Base-by-base conservation (phyloP, 2,888 invertebrate species). In the Diarsia brunnea region DNA sequence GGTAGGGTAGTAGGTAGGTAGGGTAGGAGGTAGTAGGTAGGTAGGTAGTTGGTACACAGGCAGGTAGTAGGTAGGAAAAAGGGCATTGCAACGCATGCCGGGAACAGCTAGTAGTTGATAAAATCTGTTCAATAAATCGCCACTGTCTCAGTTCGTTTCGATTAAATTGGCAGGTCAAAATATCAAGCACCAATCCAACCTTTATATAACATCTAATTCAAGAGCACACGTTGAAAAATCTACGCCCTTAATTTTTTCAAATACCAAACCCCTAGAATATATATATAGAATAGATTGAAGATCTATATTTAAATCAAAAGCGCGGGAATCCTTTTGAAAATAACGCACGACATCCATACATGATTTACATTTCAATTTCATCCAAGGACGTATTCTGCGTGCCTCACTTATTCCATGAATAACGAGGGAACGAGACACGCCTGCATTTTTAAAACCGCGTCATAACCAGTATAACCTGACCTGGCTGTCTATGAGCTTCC, bases 401-500 rank as follows among this genome's bases (percentile, higher is more conserved):
- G 67, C 8, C 45, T 70, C 45, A 73, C 64, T 38, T 72, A 82
- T 76, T 84, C 75, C 76, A 87, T 86, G 84, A 81, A 87, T 79
- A 75, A 12, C 69, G 60, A 70, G 31, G 16, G 43, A n/a, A 61
- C 64, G 72, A 71, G 68, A 72, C 53, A 71, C 51, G 45, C 47
- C 60, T 86, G 75, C 66, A 87, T 87, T 87, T 80, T 85, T 79
- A 71, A 84, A 67, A 49, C 58, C n/a, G 58, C 69, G 66, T 76
- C 74, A 55, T 68, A 70, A 63, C 47, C 47, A 47, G 47, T 47
- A 16, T 47, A 47, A 47, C 47, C 3, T 14, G 38, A 38, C 38
- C 38, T 0, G 8, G 38, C 38, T 38, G 7, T 38, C 8, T 38
- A 8, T 8, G 8, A 47, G 47, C 47, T 14, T 14, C 14, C 14